Evolutionary conservation across 2,888 invertebrate species (phyloP).

Genomic region (Tetragonula carbonaria): DNA sequence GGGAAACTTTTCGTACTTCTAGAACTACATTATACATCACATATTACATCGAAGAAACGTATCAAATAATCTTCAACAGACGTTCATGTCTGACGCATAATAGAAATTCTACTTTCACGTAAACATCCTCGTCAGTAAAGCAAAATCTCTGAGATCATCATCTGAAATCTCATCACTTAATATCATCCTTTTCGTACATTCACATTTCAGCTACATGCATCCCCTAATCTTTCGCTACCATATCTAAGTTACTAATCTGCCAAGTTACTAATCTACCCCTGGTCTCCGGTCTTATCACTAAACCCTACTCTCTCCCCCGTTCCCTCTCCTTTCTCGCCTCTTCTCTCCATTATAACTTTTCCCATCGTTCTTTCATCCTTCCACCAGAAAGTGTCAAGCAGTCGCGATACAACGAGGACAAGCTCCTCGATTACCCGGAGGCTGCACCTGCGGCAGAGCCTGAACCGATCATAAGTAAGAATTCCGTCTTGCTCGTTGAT

Average conservation of each 20-base stretch:
- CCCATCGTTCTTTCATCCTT: not conserved
- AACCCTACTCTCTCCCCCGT: not conserved
- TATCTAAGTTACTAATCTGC: not conserved
- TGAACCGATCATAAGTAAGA: slow-evolving; percentile 62
- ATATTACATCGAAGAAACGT: not conserved
- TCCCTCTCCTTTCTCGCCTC: not conserved
- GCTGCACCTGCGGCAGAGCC: slow-evolving; percentile 43
- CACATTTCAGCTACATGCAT: not conserved
- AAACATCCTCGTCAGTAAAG: not conserved
- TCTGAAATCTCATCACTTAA: not conserved
- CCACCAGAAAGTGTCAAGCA: not conserved
- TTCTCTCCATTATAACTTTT: not conserved
- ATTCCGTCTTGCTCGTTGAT: slow-evolving; percentile 57
- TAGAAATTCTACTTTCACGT: not conserved
- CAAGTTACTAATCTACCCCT: not conserved
- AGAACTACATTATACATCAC: not conserved
- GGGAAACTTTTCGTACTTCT: not conserved
- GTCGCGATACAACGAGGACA: not conserved
- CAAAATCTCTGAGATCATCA: not conserved
- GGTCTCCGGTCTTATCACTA: not conserved
- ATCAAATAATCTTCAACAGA: not conserved
- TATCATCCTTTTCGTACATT: not conserved
- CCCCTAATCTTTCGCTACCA: not conserved
- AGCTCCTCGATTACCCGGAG: slow-evolving; percentile 34
- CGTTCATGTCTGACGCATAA: not conserved